Base-by-base conservation (phyloP, 2,113 vertebrate genomes). In the Cepphus grylle region DNA sequence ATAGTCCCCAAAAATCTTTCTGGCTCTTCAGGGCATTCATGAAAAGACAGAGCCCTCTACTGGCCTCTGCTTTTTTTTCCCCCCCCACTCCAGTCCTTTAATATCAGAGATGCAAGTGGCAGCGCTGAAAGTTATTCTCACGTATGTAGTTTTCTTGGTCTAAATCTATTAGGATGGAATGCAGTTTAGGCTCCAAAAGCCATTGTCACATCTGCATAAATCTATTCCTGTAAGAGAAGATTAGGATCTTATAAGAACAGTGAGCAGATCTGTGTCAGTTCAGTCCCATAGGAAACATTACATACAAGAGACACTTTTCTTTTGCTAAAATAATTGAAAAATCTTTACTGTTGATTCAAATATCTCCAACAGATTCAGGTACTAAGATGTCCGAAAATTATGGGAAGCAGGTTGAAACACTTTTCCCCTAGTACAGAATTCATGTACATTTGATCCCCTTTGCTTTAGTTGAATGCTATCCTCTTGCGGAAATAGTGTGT, bases 31-130 rank as follows among this genome's bases (percentile, higher is more conserved):
- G n/a, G 18, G 16, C 9, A 76, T 88, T 86, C 2, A 15, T 52
- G 79, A 55, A 67, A 83, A 85, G 58, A 81, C 43, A 81, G 81
- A 94, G 95, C 92, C 96, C 93, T 96, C 97, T 97, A 42, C 84
- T 80, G 95, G 92, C 32, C 53, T 30, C 63, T 73, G 49, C 1
- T 21, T 55, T 29, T 11, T 20, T 32, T 9, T 30, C 26, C 6
- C 15, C 15, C 3, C 2, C 14, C 10, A 11, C 6, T 1, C 2
- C 63, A 17, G 3, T 12, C 11, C 19, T 61, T 61, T 1, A 49
- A 34, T 17, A 34, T 8, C 8, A 34, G 10, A 70, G 9, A 58
- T 17, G 5, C 6, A 45, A 56, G 19, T 0, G 5, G 17, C 40
- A 53, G 17, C 15, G 2, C 19, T 49, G 17, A 45, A 50, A 61